Conservation (phyloP, 2,113 vertebrate genomes). For the Bostrychus sinensis region DNA sequence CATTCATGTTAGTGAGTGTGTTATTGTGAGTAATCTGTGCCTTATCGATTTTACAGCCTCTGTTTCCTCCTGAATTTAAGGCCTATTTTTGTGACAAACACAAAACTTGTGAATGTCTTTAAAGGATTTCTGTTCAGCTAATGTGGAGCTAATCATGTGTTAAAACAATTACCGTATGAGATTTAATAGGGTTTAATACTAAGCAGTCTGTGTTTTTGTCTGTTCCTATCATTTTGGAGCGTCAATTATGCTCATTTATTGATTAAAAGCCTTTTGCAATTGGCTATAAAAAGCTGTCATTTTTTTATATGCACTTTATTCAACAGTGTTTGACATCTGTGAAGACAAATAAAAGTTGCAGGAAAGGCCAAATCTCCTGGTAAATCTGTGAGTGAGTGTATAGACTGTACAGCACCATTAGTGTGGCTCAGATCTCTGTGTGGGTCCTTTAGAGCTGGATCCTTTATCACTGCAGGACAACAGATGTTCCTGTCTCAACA, state of each 20-base stretch:
- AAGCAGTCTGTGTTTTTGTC: too few species aligned
- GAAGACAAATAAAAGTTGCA: too few species aligned
- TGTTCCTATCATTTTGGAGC: too few species aligned
- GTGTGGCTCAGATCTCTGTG: neutral
- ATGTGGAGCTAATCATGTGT: neutral
- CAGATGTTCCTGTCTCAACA: neutral
- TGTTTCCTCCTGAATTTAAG: slow-evolving; percentile 50
- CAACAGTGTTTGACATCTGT: too few species aligned
- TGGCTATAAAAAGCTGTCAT: too few species aligned
- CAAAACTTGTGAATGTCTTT: neutral
- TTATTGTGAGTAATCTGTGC: slow-evolving; percentile 38
- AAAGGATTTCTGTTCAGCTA: neutral
- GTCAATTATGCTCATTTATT: too few species aligned
- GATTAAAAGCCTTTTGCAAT: too few species aligned
- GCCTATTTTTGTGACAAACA: slow-evolving; percentile 39
- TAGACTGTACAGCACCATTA: neutral
- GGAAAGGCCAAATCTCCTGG: too few species aligned
- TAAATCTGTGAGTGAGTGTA: neutral
- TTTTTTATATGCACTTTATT: too few species aligned
- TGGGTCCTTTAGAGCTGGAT: neutral
- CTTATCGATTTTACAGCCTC: slow-evolving; percentile 55
- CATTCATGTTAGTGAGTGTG: neutral
- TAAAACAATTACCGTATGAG: neutral
- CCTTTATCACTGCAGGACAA: neutral
- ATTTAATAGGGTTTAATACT: too few species aligned